Conservation (phyloP, 2,888 invertebrate genomes). For the Polydrusus tereticollis region DNA sequence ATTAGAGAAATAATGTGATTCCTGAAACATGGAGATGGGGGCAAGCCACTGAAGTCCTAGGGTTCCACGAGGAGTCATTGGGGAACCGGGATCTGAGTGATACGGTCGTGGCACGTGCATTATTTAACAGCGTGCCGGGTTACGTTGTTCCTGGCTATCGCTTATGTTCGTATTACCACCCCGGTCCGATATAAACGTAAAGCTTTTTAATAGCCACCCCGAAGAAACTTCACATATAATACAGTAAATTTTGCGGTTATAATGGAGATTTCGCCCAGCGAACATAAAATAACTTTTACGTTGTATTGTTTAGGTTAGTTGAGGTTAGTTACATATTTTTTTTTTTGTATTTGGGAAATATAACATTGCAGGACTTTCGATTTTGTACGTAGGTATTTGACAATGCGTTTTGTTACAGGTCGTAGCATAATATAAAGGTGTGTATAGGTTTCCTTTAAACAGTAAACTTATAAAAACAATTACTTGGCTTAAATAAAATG, state of each 20-base stretch:
- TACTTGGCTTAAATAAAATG: no score
- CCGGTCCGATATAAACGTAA: conserved; percentile 37
- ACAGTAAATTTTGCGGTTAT: conserved; percentile 12
- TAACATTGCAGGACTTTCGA: no score
- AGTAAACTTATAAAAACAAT: no score
- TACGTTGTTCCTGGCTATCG: conserved; percentile 59
- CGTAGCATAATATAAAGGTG: no score
- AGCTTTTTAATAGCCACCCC: conserved; percentile 39
- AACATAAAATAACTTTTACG: background rate
- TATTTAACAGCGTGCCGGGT: conserved; percentile 62
- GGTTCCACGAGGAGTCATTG: conserved; percentile 50
- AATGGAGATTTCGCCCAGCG: background rate
- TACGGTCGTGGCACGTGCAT: conserved; percentile 64
- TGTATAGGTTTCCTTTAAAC: no score
- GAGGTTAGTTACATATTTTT: no score
- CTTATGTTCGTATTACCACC: conserved; percentile 54
- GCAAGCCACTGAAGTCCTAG: conserved; percentile 55
- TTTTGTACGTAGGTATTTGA: no score
- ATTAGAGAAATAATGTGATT: conserved; percentile 33
- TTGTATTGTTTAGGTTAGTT: background rate
- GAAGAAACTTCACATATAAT: conserved; percentile 23
- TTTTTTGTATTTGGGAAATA: no score
- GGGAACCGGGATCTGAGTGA: conserved; percentile 60
- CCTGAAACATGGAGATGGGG: conserved; percentile 49
- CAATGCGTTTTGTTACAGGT: no score